Evolutionary conservation across 2,888 invertebrate species (phyloP).

Genomic region (Macrophya alboannulata): DNA sequence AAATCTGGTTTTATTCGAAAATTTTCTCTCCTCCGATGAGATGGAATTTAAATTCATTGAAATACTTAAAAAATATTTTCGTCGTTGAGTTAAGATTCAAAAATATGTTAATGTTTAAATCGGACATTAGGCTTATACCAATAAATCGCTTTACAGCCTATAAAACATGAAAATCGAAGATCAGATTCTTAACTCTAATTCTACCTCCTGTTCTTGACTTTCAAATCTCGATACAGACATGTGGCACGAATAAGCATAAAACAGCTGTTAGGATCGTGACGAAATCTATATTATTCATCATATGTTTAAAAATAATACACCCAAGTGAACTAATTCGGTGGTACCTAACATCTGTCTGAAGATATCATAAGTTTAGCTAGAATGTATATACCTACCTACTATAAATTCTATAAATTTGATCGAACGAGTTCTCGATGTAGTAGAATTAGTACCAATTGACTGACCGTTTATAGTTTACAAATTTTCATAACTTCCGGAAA

Average conservation of each 20-base stretch:
- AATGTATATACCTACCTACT: not conserved
- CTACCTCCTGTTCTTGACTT: not conserved
- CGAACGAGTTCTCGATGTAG: not conserved
- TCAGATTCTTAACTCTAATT: not conserved
- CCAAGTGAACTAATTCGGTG: slow-evolving; percentile 15
- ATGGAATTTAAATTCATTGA: no score
- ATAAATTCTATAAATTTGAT: not conserved
- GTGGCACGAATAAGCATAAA: not conserved
- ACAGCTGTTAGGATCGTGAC: not conserved
- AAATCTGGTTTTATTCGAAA: no score
- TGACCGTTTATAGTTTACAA: not conserved
- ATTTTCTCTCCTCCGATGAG: no score
- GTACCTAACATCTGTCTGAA: not conserved
- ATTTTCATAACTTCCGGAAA: slow-evolving; percentile 21
- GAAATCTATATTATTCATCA: not conserved
- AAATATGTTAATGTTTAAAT: not conserved
- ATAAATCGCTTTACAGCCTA: not conserved
- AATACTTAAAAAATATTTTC: no score
- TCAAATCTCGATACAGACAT: not conserved
- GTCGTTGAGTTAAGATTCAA: not conserved
- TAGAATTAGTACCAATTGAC: not conserved
- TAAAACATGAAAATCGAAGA: not conserved
- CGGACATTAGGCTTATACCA: not conserved
- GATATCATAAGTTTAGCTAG: not conserved
- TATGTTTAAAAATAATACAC: slow-evolving; percentile 1